Percentiles rank a stretch among this genome's conserved stretches.
Conservation (phyloP, 2,797 vertebrate species). For the Diglossa cyanea region DNA sequence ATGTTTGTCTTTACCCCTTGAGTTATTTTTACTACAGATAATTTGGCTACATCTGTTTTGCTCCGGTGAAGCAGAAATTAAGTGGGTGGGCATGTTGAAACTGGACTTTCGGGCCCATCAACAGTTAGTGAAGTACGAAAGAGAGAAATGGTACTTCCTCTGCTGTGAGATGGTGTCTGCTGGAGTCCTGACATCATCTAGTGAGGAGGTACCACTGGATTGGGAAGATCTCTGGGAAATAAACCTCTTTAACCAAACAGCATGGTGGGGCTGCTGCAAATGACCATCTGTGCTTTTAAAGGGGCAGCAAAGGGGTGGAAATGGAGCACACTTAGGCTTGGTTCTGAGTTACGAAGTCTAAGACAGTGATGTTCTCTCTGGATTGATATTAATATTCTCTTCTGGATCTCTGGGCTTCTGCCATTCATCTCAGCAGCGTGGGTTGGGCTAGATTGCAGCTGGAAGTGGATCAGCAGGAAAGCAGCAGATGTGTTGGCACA, state of each 20-base stretch:
- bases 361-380: background rate
- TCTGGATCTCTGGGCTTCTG: background rate
- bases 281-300: background rate
- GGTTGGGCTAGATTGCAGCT: background rate
- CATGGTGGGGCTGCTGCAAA: background rate
- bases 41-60: constrained; percentile 29
- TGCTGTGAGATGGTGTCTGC: background rate
- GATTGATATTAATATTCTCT: background rate
- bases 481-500: background rate
- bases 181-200: background rate
- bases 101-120: background rate
- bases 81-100: background rate
- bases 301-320: background rate
- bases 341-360: background rate
- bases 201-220: background rate
- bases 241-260: background rate
- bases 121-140: background rate
- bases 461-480: background rate
- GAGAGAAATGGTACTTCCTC: constrained; percentile 19
- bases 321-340: background rate
- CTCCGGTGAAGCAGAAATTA: constrained; percentile 21
- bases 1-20: background rate
- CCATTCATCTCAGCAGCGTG: background rate
- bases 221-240: background rate
- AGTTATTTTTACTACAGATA: constrained; percentile 18